Conservation (phyloP, 2,888 invertebrate genomes). For the Tipula unca region DNA sequence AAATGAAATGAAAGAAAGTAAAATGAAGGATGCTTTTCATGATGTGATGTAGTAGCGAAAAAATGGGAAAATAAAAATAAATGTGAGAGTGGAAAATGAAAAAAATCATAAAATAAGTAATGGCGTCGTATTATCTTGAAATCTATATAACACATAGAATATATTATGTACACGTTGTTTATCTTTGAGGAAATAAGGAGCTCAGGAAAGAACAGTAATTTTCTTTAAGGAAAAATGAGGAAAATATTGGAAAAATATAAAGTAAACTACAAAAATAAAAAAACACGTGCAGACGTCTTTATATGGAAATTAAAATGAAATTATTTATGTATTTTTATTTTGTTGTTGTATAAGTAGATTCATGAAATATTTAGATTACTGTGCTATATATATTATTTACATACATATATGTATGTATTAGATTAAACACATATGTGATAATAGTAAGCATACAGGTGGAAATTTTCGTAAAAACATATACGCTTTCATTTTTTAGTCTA, state of each 20-base stretch:
- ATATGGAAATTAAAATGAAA: background rate
- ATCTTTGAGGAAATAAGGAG: background rate
- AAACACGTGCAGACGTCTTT: constrained; percentile 15
- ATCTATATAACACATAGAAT: background rate
- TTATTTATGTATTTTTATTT: background rate
- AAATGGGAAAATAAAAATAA: background rate
- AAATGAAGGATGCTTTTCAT: constrained; percentile 8
- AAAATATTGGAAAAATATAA: background rate
- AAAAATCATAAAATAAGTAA: constrained; percentile 1
- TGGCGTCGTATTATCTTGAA: constrained; percentile 15
- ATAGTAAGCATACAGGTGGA: background rate
- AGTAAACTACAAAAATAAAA: background rate
- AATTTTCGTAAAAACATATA: background rate
- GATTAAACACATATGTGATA: background rate
- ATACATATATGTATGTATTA: too few relatives aligned
- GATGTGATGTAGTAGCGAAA: background rate
- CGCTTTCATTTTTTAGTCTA: background rate
- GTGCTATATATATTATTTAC: too few relatives aligned
- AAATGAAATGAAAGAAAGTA: background rate
- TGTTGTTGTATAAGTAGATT: background rate
- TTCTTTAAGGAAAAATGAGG: background rate
- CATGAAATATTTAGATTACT: background rate
- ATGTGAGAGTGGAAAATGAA: background rate
- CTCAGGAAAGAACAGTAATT: background rate
- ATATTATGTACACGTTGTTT: background rate